A percentile compares a stretch with the other conserved stretches of the same genome.
Conservation (phyloP, 2,113 vertebrate genomes). For the Antechinus stuartii region DNA sequence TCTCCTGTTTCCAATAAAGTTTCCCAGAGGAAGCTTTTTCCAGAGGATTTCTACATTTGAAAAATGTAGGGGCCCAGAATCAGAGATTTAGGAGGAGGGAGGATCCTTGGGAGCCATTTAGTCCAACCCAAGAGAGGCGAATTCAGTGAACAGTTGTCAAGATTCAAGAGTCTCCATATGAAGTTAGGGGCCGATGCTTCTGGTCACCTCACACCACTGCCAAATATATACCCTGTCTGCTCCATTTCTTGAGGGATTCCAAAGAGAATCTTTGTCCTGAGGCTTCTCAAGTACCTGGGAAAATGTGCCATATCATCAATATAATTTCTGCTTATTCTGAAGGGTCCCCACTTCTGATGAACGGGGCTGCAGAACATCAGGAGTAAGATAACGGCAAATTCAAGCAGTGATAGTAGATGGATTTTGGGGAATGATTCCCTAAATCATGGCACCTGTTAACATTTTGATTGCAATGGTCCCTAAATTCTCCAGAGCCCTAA, state of each 20-base stretch:
- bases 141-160: neutral
- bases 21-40: neutral
- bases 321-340: constrained; percentile 38
- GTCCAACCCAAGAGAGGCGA: neutral
- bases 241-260: neutral
- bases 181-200: neutral
- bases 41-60: neutral
- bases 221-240: neutral
- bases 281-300: neutral
- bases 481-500: neutral
- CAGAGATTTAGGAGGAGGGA: neutral
- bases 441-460: too few relatives aligned
- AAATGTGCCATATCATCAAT: neutral
- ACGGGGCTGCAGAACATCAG: constrained; percentile 11
- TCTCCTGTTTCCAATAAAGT: neutral
- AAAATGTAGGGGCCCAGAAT: neutral
- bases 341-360: constrained; percentile 1
- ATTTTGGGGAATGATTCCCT: neutral
- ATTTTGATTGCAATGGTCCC: too few relatives aligned
- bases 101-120: neutral
- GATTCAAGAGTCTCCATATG: neutral
- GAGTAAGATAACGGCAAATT: neutral
- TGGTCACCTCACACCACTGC: neutral
- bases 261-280: neutral
- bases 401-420: neutral